Evolutionary conservation across 2,113 vertebrate species (phyloP).

Genomic region (Geococcyx californianus): DNA sequence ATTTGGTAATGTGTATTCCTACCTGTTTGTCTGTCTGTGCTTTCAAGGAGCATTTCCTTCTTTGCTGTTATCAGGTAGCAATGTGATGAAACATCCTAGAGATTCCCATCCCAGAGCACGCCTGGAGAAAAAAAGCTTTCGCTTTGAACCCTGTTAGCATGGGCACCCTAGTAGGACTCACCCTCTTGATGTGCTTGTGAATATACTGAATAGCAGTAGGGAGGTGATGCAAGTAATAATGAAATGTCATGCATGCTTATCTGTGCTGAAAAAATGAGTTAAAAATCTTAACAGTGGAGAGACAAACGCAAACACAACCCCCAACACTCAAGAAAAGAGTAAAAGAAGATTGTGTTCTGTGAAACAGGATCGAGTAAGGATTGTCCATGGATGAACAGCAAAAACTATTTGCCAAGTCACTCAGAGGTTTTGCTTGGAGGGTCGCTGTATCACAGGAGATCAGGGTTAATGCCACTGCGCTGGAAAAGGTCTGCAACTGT

Average conservation of each 20-base stretch:
- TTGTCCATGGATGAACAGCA: not conserved
- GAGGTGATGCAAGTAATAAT: not conserved
- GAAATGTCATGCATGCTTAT: not conserved
- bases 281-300: not conserved
- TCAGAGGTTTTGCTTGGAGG: not conserved
- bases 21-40: not conserved
- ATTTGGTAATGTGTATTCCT: not conserved
- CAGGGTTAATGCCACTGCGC: not conserved
- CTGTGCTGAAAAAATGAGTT: not conserved
- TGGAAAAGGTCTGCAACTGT: not conserved
- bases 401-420: not conserved
- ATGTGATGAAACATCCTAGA: not conserved
- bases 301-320: not conserved
- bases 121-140: rapidly evolving
- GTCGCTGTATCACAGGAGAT: not conserved
- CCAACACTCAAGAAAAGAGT: not conserved
- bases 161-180: not conserved
- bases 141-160: not conserved
- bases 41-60: not conserved
- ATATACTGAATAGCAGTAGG: not conserved
- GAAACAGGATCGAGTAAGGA: not conserved
- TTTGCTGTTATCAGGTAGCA: not conserved
- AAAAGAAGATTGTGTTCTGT: not conserved
- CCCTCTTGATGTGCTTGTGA: not conserved
- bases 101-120: not conserved